phyloP scores from a whole-genome alignment of 1,140 invertebrate genomes.

The Drosophila elegans region DNA sequence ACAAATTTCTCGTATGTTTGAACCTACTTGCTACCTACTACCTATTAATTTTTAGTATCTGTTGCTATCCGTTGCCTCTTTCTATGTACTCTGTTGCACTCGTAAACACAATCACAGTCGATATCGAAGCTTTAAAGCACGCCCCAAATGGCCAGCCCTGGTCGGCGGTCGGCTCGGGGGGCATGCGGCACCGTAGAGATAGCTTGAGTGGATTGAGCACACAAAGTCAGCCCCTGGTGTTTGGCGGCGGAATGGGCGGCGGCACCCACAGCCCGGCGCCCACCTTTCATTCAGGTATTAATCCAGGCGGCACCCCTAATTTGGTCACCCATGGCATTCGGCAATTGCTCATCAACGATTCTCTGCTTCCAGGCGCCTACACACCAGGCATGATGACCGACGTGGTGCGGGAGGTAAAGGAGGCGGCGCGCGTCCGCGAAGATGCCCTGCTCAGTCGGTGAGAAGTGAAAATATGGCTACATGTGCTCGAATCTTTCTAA shows the following conservation, averaged over 20 bases:
- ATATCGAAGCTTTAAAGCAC: conserved; percentile 85
- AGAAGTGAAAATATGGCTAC: not conserved
- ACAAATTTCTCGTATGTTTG: conserved; percentile 17
- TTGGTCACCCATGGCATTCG: too few relatives aligned
- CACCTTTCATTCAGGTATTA: conserved; percentile 84
- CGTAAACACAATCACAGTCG: conserved; percentile 66
- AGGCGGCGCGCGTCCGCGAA: conserved; percentile 89
- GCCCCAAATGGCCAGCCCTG: conserved; percentile 70
- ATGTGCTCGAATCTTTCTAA: not conserved
- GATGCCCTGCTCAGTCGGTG: conserved; percentile 88
- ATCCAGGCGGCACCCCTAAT: not conserved
- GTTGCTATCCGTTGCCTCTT: conserved; percentile 49
- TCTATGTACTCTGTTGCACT: conserved; percentile 58
- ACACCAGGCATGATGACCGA: conserved; percentile 91
- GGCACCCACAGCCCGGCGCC: conserved; percentile 84
- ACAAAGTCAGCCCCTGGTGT: conserved; percentile 83
- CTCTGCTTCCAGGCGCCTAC: conserved; percentile 85
- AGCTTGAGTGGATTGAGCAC: conserved; percentile 85
- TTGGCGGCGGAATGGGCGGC: conserved; percentile 82
- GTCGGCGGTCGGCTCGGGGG: conserved; percentile 62
- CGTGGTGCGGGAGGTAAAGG: conserved; percentile 90
- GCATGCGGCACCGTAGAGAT: conserved; percentile 85
- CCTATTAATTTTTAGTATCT: conserved; percentile 54
- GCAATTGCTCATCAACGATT: conserved; percentile 1
- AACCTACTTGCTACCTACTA: conserved; percentile 30